These are phyloP conservation scores for Oenanthe oenanthe DNA, from an alignment of 2,113 vertebrate species.

Conservation along the genomic window DNA sequence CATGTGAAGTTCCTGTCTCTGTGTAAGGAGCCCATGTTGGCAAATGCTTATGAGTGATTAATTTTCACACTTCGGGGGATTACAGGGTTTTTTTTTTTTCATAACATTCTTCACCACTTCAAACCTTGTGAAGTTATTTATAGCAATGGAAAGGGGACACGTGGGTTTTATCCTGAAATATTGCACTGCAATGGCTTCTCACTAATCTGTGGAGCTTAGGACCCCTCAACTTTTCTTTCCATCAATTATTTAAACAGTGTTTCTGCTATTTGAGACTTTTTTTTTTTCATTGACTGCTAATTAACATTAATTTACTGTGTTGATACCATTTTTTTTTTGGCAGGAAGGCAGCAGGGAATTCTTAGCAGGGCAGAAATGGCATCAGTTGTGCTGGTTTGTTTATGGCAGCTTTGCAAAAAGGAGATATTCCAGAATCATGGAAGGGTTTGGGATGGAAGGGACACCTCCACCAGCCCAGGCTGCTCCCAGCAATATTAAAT, in stretches of 20 bases:
- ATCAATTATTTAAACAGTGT: not conserved
- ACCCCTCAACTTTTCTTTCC: not conserved
- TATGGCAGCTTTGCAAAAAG: not conserved
- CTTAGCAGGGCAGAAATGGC: not conserved
- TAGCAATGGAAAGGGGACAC: not conserved
- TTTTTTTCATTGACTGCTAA: not conserved
- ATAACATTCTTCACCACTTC: not conserved
- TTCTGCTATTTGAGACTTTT: not conserved
- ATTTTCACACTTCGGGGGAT: slow-evolving; percentile 21
- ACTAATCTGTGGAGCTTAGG: not conserved
- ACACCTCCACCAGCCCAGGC: not conserved
- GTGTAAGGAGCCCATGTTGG: not conserved
- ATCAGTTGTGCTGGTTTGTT: not conserved
- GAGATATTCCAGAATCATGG: not conserved
- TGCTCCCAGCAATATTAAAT: not conserved
- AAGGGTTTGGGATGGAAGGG: not conserved
- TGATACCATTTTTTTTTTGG: not conserved
- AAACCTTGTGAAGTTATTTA: slow-evolving; percentile 9
- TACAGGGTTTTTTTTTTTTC: not conserved
- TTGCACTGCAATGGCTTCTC: not conserved
- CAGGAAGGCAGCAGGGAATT: not conserved
- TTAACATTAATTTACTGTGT: not conserved
- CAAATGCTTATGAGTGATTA: not conserved
- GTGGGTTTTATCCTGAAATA: not conserved
- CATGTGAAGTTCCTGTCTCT: not conserved